These are phyloP conservation scores for Caracal caracal DNA, from an alignment of 2,113 vertebrate genomes.

Conservation along the genomic window DNA sequence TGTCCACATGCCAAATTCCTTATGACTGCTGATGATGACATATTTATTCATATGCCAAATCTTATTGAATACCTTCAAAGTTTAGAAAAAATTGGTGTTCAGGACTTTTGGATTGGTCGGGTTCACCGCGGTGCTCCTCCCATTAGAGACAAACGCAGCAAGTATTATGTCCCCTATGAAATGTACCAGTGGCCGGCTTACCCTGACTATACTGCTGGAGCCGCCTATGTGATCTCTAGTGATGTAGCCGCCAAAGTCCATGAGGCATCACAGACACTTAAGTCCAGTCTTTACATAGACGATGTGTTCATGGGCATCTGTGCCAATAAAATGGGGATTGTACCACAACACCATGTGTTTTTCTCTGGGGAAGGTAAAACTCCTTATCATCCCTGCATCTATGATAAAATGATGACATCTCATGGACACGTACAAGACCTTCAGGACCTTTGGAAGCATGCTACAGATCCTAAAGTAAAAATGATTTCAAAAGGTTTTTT, in stretches of 20 bases:
- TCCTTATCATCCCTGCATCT: slow-evolving; percentile 94
- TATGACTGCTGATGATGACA: slow-evolving; percentile 96
- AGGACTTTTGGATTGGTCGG: slow-evolving; percentile 93
- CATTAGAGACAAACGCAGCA: slow-evolving; percentile 89
- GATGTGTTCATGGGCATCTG: slow-evolving; percentile 99
- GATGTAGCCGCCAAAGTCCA: slow-evolving; percentile 94
- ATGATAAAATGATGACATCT: slow-evolving; percentile 96
- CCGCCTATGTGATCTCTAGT: slow-evolving; percentile 92
- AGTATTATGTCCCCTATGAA: slow-evolving; percentile 92
- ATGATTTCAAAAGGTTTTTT: slow-evolving; percentile 85
- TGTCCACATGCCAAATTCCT: slow-evolving; percentile 93
- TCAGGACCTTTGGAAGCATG: slow-evolving; percentile 89
- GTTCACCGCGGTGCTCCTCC: slow-evolving; percentile 94
- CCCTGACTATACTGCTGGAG: slow-evolving; percentile 96
- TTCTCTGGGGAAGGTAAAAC: slow-evolving; percentile 95
- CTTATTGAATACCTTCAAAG: slow-evolving; percentile 90
- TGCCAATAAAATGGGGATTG: slow-evolving; percentile 91
- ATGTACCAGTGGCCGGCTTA: slow-evolving; percentile 95
- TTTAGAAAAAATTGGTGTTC: slow-evolving; percentile 84
- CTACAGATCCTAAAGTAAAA: slow-evolving; percentile 86
- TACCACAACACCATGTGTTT: slow-evolving; percentile 91
- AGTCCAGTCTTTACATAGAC: slow-evolving; percentile 94
- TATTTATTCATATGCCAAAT: slow-evolving; percentile 96
- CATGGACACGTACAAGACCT: slow-evolving; percentile 92
- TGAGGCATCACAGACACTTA: slow-evolving; percentile 90